A percentile compares a stretch with the other conserved stretches of the same genome.
These are phyloP conservation scores for Drepana arcuata DNA, from an alignment of 1,140 invertebrate genomes.

Conservation along the genomic window DNA sequence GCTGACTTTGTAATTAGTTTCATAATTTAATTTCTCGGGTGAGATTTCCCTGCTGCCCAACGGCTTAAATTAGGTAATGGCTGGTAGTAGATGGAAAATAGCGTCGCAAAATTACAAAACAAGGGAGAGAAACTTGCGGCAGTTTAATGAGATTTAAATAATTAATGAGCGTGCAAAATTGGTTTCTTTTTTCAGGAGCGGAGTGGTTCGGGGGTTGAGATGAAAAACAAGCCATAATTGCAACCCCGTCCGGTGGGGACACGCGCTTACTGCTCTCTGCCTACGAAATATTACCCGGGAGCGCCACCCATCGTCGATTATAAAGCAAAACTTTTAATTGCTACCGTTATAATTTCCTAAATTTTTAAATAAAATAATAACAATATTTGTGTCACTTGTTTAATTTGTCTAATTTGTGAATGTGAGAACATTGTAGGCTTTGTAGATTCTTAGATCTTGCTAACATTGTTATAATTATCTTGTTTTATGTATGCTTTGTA, in stretches of 20 bases:
- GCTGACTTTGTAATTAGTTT: too few species aligned
- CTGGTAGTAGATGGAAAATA: conserved; percentile 13
- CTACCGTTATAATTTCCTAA: conserved; percentile 24
- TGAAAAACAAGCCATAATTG: conserved; percentile 60
- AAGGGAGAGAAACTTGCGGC: conserved; percentile 47
- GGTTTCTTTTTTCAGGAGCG: conserved; percentile 57
- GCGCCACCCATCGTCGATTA: conserved; percentile 25
- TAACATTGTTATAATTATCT: too few species aligned
- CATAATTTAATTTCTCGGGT: too few species aligned
- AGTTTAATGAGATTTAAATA: conserved; percentile 73
- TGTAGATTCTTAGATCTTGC: too few species aligned
- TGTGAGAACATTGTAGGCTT: too few species aligned
- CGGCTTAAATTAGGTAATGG: conserved; percentile 25
- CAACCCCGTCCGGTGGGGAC: conserved; percentile 34
- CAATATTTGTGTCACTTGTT: too few species aligned
- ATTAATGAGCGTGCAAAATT: conserved; percentile 71
- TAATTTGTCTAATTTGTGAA: too few species aligned
- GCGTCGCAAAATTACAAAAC: conserved; percentile 31
- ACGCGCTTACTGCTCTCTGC: conserved; percentile 9
- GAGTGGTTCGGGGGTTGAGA: conserved; percentile 31
- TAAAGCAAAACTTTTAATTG: conserved; percentile 38
- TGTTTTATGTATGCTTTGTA: too few species aligned
- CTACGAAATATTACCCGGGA: conserved; percentile 26
- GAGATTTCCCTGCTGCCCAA: conserved; percentile 13
- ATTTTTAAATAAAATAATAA: too few species aligned